These are phyloP conservation scores for Papilio demoleus DNA, from an alignment of 2,888 invertebrate species.

Conservation along the genomic window DNA sequence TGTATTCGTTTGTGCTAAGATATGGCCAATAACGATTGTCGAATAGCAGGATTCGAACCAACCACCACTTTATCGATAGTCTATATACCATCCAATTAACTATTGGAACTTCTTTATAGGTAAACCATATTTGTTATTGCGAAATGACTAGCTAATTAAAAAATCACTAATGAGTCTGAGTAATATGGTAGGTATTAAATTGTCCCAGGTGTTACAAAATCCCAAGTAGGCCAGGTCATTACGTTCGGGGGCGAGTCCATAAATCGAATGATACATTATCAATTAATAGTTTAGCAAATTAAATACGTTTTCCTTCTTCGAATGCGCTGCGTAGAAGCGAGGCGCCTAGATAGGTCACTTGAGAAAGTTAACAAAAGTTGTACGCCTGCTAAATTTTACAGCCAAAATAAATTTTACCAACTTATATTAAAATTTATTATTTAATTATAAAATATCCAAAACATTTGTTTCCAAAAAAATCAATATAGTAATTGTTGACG, in stretches of 20 bases:
- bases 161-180: constrained; percentile 60
- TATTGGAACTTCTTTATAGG: background rate
- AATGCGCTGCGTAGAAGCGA: constrained; percentile 31
- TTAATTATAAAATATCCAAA: no score
- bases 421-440: no score
- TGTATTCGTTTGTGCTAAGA: no score
- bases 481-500: no score
- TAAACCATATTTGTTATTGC: constrained; percentile 49
- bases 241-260: constrained; percentile 51
- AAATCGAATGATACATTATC: constrained; percentile 61
- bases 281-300: constrained; percentile 57
- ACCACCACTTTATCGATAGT: no score
- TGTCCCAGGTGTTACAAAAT: constrained; percentile 64
- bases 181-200: constrained; percentile 54
- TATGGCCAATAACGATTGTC: no score
- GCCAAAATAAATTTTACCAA: no score
- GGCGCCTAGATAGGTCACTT: background rate
- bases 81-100: background rate
- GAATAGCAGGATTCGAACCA: no score
- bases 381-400: background rate
- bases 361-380: background rate
- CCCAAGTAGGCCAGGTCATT: constrained; percentile 68
- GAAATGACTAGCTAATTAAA: constrained; percentile 61
- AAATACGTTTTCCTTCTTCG: constrained; percentile 64
- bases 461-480: no score